A percentile compares a stretch with the other conserved stretches of the same genome.
Conservation (phyloP, 2,888 invertebrate species). For the Apocheima hispidaria region DNA sequence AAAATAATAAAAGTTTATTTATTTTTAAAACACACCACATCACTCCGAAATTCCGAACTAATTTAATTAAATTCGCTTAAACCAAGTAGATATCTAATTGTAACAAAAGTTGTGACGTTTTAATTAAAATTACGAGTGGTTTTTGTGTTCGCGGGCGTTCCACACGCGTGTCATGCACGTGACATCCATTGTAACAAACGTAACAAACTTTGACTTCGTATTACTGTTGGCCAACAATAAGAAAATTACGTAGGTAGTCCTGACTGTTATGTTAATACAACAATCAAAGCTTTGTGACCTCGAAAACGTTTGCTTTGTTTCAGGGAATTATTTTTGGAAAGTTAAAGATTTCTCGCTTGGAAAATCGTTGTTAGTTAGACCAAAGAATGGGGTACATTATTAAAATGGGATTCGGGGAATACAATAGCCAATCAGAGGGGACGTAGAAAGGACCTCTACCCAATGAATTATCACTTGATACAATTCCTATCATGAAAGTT, state of each 20-base stretch:
- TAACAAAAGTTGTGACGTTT: slow-evolving; percentile 76
- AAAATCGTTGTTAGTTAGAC: slow-evolving; percentile 30
- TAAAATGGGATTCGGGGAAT: background rate
- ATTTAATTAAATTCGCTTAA: slow-evolving; percentile 23
- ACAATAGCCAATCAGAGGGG: background rate
- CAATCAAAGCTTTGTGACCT: slow-evolving; percentile 30
- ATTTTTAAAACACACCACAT: slow-evolving; percentile 3
- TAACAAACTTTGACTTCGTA: slow-evolving; percentile 49
- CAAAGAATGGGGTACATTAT: background rate
- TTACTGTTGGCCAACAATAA: slow-evolving; percentile 33
- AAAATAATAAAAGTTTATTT: too few species aligned
- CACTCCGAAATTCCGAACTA: slow-evolving; percentile 8
- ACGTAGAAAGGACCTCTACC: background rate
- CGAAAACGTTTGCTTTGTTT: slow-evolving; percentile 26
- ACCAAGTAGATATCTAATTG: slow-evolving; percentile 48
- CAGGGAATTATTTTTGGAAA: slow-evolving; percentile 18
- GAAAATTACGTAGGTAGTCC: slow-evolving; percentile 30
- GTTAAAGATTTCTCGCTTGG: slow-evolving; percentile 20
- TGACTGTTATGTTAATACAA: slow-evolving; percentile 27
- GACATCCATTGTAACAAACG: slow-evolving; percentile 68
- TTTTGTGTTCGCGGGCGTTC: slow-evolving; percentile 63
- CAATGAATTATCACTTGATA: too few species aligned
- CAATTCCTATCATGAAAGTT: too few species aligned
- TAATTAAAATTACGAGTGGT: slow-evolving; percentile 79
- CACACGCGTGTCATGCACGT: slow-evolving; percentile 66